Conservation (phyloP, 2,113 vertebrate species). For the Rhodinocichla rosea region DNA sequence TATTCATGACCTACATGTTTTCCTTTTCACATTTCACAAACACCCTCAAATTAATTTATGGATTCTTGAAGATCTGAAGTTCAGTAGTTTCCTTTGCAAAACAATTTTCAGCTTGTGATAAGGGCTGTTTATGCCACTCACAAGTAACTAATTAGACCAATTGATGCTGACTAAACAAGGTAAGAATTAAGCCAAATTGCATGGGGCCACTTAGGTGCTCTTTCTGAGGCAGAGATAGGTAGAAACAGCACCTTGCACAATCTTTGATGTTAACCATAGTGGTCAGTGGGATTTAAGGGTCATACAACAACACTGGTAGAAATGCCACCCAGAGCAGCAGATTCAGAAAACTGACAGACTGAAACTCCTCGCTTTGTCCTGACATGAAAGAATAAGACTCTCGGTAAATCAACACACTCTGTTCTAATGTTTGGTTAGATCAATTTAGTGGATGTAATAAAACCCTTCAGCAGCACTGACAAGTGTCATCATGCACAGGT, state of each 20-base stretch:
- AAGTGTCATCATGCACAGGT: not conserved
- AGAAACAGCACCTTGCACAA: not conserved
- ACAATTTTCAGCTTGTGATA: not conserved
- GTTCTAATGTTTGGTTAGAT: not conserved
- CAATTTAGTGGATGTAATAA: not conserved
- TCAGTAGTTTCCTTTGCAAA: not conserved
- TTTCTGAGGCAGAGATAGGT: not conserved
- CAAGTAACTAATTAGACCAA: not conserved
- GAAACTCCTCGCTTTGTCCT: not conserved
- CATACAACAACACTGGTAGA: not conserved
- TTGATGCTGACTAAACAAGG: not conserved
- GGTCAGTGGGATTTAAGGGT: not conserved
- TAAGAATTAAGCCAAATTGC: not conserved
- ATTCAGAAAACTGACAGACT: not conserved
- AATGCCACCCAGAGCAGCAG: not conserved
- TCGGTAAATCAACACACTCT: not conserved
- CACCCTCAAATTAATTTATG: not conserved
- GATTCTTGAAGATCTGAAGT: not conserved
- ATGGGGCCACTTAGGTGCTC: not conserved
- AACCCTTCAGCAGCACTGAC: not conserved
- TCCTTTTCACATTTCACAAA: not conserved
- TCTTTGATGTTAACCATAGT: not conserved
- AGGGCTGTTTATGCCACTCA: not conserved
- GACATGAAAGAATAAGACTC: not conserved
- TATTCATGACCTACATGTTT: not conserved